A percentile compares a stretch with the other conserved stretches of the same genome.
phyloP scores from a whole-genome alignment of 2,888 invertebrate genomes.

The Cosmorhoe ocellata region DNA sequence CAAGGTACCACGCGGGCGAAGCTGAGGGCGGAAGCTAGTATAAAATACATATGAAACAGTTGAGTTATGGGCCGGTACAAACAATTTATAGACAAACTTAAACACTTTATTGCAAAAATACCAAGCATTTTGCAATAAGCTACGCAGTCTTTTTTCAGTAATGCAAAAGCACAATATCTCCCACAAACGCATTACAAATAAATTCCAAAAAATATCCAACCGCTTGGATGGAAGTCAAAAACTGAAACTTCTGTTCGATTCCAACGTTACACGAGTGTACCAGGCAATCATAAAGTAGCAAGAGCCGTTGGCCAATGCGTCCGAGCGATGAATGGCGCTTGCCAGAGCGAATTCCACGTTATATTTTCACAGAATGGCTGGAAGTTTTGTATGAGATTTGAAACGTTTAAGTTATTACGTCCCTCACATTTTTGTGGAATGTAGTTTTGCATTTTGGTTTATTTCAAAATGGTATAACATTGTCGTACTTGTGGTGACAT shows the following conservation, averaged over 20 bases:
- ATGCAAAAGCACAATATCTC: no score
- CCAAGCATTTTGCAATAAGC: no score
- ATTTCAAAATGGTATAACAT: background rate
- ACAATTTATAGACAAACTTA: no score
- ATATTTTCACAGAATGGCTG: constrained; percentile 13
- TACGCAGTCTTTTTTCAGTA: no score
- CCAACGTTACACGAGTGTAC: constrained; percentile 12
- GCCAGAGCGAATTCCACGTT: constrained; percentile 8
- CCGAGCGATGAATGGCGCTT: constrained; percentile 19
- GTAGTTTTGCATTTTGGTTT: constrained; percentile 13
- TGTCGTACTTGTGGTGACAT: background rate
- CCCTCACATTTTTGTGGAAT: background rate
- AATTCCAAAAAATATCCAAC: constrained; percentile 4
- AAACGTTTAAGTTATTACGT: constrained; percentile 13
- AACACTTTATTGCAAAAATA: no score
- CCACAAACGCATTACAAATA: constrained; percentile 4
- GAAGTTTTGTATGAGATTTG: constrained; percentile 19
- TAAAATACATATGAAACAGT: no score
- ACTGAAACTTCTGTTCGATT: constrained; percentile 18
- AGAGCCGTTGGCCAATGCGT: constrained; percentile 20
- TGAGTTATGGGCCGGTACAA: no score
- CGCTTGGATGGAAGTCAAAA: constrained; percentile 19
- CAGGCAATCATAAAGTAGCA: constrained; percentile 23
- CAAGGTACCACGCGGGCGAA: no score
- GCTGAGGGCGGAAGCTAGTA: no score